A percentile compares a stretch with the other conserved stretches of the same genome.
phyloP scores from a whole-genome alignment of 2,113 vertebrate genomes.

The Rhea pennata region DNA sequence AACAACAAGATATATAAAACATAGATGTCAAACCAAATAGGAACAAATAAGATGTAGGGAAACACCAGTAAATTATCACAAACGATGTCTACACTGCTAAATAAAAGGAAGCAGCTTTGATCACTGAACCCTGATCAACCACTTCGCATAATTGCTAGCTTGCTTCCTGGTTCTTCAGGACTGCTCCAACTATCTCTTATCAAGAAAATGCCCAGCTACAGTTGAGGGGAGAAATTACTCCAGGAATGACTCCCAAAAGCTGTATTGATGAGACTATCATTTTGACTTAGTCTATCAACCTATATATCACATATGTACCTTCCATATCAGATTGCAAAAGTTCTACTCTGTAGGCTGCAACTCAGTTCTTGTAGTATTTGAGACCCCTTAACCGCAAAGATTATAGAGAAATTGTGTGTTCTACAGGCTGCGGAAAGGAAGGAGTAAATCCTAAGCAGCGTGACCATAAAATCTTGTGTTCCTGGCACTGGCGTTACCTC shows the following conservation, averaged over 20 bases:
- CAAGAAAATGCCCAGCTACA: not conserved
- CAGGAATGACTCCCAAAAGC: not conserved
- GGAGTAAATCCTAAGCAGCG: not conserved
- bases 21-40: not conserved
- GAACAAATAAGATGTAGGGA: not conserved
- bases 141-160: not conserved
- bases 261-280: not conserved
- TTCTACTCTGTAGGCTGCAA: not conserved
- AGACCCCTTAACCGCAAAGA: not conserved
- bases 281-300: not conserved
- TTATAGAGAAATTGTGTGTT: not conserved
- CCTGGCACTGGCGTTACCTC: not conserved
- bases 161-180: not conserved
- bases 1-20: not conserved
- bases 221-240: not conserved
- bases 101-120: not conserved
- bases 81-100: not conserved
- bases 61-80: not conserved
- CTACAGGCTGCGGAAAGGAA: not conserved
- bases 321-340: not conserved
- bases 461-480: not conserved
- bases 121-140: not conserved
- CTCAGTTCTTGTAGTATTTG: not conserved
- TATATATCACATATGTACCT: fast-evolving
- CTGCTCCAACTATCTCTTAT: not conserved